Conservation (phyloP, 2,797 vertebrate genomes). For the Pseudotriccus pelzelni region DNA sequence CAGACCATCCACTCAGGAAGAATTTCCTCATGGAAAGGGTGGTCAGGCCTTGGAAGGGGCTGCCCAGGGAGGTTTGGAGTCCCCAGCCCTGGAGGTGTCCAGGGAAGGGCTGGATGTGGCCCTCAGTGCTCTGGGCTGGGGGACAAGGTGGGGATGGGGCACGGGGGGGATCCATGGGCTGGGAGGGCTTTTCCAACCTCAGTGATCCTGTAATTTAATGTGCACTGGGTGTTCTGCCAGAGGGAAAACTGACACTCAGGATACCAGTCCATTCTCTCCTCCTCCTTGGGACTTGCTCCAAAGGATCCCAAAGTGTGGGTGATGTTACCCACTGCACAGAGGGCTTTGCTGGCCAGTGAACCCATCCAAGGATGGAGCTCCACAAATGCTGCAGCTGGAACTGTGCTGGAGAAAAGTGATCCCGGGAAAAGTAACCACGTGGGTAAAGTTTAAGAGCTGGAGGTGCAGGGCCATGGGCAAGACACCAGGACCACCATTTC, state of each 20-base stretch:
- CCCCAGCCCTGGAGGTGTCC: background rate
- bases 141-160: no score
- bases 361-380: background rate
- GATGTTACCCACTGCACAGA: background rate
- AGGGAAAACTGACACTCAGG: background rate
- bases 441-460: background rate
- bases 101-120: background rate
- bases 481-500: background rate
- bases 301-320: background rate
- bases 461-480: accelerated
- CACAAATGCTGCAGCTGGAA: background rate
- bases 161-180: background rate
- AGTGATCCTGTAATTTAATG: background rate
- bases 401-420: background rate
- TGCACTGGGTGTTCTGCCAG: background rate
- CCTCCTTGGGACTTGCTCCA: background rate
- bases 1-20: background rate
- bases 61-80: background rate
- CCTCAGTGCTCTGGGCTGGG: background rate
- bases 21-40: background rate
- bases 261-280: background rate
- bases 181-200: background rate
- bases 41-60: background rate
- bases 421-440: background rate
- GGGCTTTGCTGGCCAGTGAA: background rate